Base-by-base conservation (phyloP, 2,888 invertebrate species). In the Synanthedon andrenaeformis region DNA sequence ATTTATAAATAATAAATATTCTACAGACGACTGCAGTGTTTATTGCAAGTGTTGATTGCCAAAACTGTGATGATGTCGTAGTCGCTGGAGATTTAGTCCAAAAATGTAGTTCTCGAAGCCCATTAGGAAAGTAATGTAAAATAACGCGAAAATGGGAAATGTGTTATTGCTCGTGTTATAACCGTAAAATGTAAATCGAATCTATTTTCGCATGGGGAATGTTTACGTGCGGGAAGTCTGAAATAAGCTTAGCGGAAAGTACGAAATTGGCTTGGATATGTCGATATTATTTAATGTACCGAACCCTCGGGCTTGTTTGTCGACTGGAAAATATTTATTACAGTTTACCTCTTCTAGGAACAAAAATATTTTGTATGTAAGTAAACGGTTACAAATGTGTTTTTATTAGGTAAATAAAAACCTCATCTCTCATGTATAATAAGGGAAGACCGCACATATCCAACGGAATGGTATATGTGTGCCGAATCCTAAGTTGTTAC, bases 251-350 rank as follows among this genome's bases (percentile, higher is more conserved):
- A 78, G 72, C 70, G 74, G 72, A 74, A 78, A 79, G 76, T 75
- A 75, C 72, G 76, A 76, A 80, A 83, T 82, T 81, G 83, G 79
- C 80, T 78, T 67, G 74, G 77, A 79, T 82, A 78, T 76, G 80
- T 80, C 80, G 79, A 82, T 82, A 80, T 81, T 80, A 83, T 80
- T 82, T 81, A 82, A 83, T 79, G 79, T 81, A 76, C 69, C 76
- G 72, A 67, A 66, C 73, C 72, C 74, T 66, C 67, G 69, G 76
- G 75, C 72, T 73, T 80, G 74, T 79, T 79, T 80, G 77, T 77
- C 72, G 74, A 74, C 72, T 76, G 78, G 76, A 80, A 80, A 78
- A 80, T 77, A 78, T 80, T 77, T 81, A 79, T 79, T 77, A 76
- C 75, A 70, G 63, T 70, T 73, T 70, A 69, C 70, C 67, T 70